Percentiles rank a stretch among this genome's conserved stretches.
phyloP scores from a whole-genome alignment of 64 coral and sea anemone species.

The Porites lutea region DNA sequence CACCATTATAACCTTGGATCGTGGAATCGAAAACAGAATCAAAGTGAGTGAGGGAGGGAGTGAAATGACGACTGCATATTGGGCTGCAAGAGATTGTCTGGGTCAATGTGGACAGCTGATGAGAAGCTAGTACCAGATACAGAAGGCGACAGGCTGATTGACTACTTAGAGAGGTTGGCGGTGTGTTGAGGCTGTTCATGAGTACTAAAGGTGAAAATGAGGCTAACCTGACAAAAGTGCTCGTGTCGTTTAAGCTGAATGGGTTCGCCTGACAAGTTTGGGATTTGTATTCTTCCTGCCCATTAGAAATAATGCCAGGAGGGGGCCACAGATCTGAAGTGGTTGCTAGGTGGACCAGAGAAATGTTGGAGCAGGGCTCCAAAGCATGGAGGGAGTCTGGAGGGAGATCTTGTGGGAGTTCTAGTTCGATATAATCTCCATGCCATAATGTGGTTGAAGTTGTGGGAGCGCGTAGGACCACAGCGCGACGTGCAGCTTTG shows the following conservation, averaged over 20 bases:
- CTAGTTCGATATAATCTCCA: neutral
- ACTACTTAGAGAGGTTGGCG: neutral
- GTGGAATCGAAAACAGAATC: constrained; percentile 21
- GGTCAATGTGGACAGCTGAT: constrained; percentile 11
- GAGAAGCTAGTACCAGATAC: neutral
- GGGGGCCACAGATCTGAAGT: constrained; percentile 39
- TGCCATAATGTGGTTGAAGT: neutral
- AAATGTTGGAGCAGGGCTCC: neutral
- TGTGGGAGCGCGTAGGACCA: constrained; percentile 16
- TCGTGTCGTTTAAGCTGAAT: constrained; percentile 36
- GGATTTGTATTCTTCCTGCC: constrained; percentile 44
- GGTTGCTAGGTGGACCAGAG: neutral
- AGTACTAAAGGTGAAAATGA: neutral
- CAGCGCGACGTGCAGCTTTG: neutral
- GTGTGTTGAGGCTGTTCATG: neutral
- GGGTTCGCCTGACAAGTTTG: constrained; percentile 32
- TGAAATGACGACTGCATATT: neutral
- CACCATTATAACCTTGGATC: constrained; percentile 43
- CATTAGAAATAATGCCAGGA: constrained; percentile 19
- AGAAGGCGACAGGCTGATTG: neutral
- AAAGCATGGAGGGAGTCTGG: constrained; percentile 17
- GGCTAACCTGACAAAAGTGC: constrained; percentile 55
- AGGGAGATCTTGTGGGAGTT: neutral
- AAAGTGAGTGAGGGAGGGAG: neutral
- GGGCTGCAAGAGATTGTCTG: constrained; percentile 13